A percentile compares a stretch with the other conserved stretches of the same genome.
These are phyloP conservation scores for Antechinus stuartii DNA, from an alignment of 2,113 vertebrate genomes.

Conservation along the genomic window DNA sequence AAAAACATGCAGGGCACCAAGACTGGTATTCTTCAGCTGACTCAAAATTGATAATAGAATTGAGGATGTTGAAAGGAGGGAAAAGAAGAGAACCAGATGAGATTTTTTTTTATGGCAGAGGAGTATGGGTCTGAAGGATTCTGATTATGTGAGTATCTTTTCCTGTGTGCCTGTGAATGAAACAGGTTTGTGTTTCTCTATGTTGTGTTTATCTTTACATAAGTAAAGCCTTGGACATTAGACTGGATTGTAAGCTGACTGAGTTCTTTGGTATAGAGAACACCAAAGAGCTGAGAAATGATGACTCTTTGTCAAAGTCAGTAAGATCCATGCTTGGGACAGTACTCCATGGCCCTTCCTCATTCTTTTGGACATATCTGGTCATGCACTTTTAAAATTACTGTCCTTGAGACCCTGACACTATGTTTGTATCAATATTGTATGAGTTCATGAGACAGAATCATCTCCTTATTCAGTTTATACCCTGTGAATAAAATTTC, in stretches of 20 bases:
- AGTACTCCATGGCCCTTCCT: neutral
- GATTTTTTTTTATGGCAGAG: too few species aligned
- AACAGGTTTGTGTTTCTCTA: too few species aligned
- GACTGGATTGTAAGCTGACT: too few species aligned
- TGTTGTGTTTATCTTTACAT: too few species aligned
- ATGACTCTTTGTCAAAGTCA: too few species aligned
- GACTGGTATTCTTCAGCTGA: too few species aligned
- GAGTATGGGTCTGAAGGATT: neutral
- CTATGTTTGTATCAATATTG: fast-evolving
- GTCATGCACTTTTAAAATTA: too few species aligned
- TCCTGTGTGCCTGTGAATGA: neutral
- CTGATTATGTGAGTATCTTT: neutral
- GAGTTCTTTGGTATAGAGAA: too few species aligned
- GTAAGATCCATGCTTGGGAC: neutral
- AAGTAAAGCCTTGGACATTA: too few species aligned
- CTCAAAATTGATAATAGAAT: neutral
- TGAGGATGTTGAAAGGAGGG: neutral
- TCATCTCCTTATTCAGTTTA: neutral
- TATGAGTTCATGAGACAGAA: neutral
- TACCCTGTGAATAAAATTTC: neutral
- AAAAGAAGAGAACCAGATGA: neutral
- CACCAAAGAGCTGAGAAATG: too few species aligned
- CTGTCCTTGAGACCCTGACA: neutral
- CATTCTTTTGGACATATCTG: too few species aligned
- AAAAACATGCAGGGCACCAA: too few species aligned